These are phyloP conservation scores for Cryptophagus acutangulus DNA, from an alignment of 2,888 invertebrate genomes.

Conservation along the genomic window DNA sequence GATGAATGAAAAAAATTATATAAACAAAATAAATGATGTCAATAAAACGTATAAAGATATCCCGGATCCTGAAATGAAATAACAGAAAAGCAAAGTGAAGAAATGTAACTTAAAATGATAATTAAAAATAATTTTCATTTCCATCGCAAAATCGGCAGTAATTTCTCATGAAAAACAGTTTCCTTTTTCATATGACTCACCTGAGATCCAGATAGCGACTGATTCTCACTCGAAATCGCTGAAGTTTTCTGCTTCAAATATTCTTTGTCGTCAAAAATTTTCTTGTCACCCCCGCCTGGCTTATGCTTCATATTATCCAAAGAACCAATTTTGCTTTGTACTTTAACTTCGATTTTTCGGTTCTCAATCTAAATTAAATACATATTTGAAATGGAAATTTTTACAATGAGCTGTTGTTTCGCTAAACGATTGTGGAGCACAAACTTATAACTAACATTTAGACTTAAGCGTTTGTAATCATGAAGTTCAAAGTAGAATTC, in stretches of 20 bases:
- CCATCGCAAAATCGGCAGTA: constrained; percentile 24
- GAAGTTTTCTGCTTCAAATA: constrained; percentile 72
- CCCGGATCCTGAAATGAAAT: constrained; percentile 35
- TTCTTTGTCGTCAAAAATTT: constrained; percentile 89
- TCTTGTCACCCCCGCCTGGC: constrained; percentile 90
- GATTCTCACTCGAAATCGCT: constrained; percentile 51
- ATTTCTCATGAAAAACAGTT: constrained; percentile 19
- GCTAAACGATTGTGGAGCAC: too few species aligned
- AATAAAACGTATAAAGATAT: constrained; percentile 41
- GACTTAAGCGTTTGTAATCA: neutral
- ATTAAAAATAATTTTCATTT: constrained; percentile 7
- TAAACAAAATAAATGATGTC: constrained; percentile 17
- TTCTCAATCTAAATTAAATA: constrained; percentile 70
- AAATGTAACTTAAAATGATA: constrained; percentile 10
- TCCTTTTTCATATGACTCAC: constrained; percentile 42
- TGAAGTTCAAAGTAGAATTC: neutral
- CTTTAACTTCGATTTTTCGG: constrained; percentile 88
- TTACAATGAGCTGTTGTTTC: too few species aligned
- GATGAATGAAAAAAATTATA: constrained; percentile 18
- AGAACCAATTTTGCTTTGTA: constrained; percentile 87
- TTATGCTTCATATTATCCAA: constrained; percentile 86
- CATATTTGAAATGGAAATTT: too few species aligned
- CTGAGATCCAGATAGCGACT: constrained; percentile 54
- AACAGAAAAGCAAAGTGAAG: constrained; percentile 16
- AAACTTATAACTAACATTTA: too few species aligned